phyloP scores from a whole-genome alignment of 2,113 vertebrate species.

The Paradoxurus hermaphroditus region DNA sequence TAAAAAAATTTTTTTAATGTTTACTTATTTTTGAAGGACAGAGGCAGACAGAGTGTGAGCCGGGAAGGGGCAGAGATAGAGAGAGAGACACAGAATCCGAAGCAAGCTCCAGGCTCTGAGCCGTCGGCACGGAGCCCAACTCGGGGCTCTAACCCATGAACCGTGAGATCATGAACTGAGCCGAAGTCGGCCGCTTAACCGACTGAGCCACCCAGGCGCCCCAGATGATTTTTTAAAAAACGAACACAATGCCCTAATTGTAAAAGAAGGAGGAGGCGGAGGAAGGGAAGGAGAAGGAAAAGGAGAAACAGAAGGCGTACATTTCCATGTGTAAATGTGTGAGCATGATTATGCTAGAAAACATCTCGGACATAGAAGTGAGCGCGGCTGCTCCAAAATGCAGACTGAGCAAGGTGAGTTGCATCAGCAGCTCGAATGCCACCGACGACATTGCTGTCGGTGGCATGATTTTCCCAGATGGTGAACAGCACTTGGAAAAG shows the following conservation, averaged over 20 bases:
- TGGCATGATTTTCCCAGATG: background rate
- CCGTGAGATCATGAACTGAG: too few relatives aligned
- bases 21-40: too few relatives aligned
- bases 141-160: too few relatives aligned
- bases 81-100: too few relatives aligned
- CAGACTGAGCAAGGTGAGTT: background rate
- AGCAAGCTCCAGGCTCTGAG: too few relatives aligned
- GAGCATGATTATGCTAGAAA: background rate
- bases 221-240: background rate
- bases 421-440: background rate
- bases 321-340: background rate
- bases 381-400: background rate
- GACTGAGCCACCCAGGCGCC: too few relatives aligned
- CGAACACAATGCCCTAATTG: background rate
- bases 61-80: too few relatives aligned
- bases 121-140: too few relatives aligned
- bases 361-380: rapidly evolving
- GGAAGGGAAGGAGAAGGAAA: background rate
- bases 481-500: background rate
- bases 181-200: too few relatives aligned
- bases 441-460: background rate
- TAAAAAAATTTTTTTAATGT: too few relatives aligned
- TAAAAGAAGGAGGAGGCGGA: background rate
- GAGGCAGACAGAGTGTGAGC: too few relatives aligned
- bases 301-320: background rate